Percentiles rank a stretch among this genome's conserved stretches.
These are phyloP conservation scores for Atrina japonica DNA, from an alignment of 2,888 invertebrate genomes.

Conservation along the genomic window DNA sequence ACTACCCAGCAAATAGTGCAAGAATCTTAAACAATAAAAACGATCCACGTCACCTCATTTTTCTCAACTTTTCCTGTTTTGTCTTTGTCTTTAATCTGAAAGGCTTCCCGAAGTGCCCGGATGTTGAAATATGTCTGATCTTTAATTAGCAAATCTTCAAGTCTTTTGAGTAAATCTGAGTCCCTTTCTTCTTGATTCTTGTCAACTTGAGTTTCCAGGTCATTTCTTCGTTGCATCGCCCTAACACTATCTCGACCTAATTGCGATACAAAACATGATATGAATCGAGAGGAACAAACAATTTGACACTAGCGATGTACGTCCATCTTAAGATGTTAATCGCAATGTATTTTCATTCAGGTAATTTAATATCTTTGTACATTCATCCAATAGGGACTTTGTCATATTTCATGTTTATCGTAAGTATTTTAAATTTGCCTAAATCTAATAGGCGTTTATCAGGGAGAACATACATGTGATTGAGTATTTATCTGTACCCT, in stretches of 20 bases:
- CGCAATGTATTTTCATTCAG: no score
- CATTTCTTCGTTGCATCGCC: slow-evolving; percentile 69
- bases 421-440: no score
- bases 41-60: slow-evolving; percentile 34
- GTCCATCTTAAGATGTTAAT: not conserved
- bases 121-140: slow-evolving; percentile 69
- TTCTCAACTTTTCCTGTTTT: slow-evolving; percentile 58
- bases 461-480: no score
- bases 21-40: no score
- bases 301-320: not conserved
- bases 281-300: not conserved
- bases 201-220: slow-evolving; percentile 53
- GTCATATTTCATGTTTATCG: no score
- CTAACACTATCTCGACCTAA: slow-evolving; percentile 78
- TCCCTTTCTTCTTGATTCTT: slow-evolving; percentile 72
- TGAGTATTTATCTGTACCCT: no score
- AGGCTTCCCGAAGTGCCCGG: slow-evolving; percentile 57
- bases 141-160: slow-evolving; percentile 70
- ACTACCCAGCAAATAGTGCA: no score
- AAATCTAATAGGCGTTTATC: no score
- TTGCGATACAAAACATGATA: no score
- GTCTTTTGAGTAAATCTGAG: slow-evolving; percentile 69
- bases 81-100: slow-evolving; percentile 63
- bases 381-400: no score
- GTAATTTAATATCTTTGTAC: no score